A percentile compares a stretch with the other conserved stretches of the same genome.
Conservation (phyloP, 2,888 invertebrate genomes). For the Schrankia costaestrigalis region DNA sequence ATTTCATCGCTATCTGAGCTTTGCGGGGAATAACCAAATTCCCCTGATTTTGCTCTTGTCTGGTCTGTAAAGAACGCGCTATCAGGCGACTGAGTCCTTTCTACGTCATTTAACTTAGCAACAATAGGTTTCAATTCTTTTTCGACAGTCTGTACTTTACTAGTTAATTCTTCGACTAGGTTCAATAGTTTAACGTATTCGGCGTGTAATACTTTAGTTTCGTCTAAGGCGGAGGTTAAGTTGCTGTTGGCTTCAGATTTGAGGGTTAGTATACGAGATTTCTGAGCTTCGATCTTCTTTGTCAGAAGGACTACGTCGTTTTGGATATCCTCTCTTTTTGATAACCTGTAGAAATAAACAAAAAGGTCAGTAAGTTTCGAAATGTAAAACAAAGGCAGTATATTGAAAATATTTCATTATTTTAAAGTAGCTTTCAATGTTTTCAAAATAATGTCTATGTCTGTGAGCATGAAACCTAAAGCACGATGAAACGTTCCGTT, state of each 20-base stretch:
- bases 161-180: slow-evolving; percentile 84
- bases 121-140: slow-evolving; percentile 81
- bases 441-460: too few species aligned
- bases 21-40: slow-evolving; percentile 73
- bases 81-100: slow-evolving; percentile 70
- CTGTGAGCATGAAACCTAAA: too few species aligned
- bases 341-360: slow-evolving; percentile 78
- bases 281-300: slow-evolving; percentile 84
- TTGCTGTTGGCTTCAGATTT: slow-evolving; percentile 84
- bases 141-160: slow-evolving; percentile 84
- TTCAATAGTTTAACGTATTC: slow-evolving; percentile 74
- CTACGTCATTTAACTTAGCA: slow-evolving; percentile 62
- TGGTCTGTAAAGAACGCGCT: slow-evolving; percentile 80
- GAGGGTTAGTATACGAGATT: slow-evolving; percentile 82
- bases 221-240: slow-evolving; percentile 84
- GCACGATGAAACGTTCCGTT: too few species aligned
- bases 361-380: too few species aligned
- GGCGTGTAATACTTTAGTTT: slow-evolving; percentile 85
- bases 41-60: slow-evolving; percentile 71
- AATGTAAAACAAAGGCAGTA: too few species aligned
- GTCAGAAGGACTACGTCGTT: slow-evolving; percentile 85
- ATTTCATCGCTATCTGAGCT: slow-evolving; percentile 73
- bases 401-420: too few species aligned
- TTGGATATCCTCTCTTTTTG: slow-evolving; percentile 92
- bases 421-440: too few species aligned